phyloP scores from a whole-genome alignment of 1,140 invertebrate species.

The Hestina assimilis region DNA sequence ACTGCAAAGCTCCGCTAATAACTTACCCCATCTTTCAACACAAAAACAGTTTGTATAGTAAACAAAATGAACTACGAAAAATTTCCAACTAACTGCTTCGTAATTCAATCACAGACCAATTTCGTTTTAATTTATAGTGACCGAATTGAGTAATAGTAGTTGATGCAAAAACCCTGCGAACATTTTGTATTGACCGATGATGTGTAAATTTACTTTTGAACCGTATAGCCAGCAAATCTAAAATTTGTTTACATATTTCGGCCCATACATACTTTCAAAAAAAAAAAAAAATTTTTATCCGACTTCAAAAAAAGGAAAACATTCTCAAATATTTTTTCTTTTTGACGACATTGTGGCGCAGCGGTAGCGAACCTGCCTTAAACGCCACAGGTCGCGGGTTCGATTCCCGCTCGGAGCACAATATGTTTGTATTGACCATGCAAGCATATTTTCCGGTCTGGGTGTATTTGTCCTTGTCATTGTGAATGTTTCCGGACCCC shows the following conservation, averaged over 20 bases:
- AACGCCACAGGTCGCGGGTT: no score
- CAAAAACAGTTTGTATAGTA: neutral
- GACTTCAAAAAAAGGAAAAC: no score
- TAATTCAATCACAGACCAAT: constrained; percentile 16
- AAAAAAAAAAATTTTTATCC: neutral
- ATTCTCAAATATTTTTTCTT: no score
- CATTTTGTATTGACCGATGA: no score
- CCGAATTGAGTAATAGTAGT: constrained; percentile 24
- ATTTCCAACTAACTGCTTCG: neutral
- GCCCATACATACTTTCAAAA: neutral
- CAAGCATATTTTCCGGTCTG: no score
- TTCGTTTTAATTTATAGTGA: constrained; percentile 26
- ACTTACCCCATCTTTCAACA: neutral
- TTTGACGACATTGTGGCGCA: no score
- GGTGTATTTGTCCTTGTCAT: no score
- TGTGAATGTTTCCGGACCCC: no score
- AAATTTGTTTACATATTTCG: constrained; percentile 1
- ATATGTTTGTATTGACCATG: no score
- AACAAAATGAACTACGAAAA: constrained; percentile 4
- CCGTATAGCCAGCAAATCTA: constrained; percentile 13
- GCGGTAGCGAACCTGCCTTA: no score
- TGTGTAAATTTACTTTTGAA: constrained; percentile 14
- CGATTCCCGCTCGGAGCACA: no score
- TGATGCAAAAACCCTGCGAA: constrained; percentile 25
- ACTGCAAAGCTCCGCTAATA: no score